These are phyloP conservation scores for Ceyx erithaca DNA, from an alignment of 2,797 vertebrate species.

Conservation along the genomic window DNA sequence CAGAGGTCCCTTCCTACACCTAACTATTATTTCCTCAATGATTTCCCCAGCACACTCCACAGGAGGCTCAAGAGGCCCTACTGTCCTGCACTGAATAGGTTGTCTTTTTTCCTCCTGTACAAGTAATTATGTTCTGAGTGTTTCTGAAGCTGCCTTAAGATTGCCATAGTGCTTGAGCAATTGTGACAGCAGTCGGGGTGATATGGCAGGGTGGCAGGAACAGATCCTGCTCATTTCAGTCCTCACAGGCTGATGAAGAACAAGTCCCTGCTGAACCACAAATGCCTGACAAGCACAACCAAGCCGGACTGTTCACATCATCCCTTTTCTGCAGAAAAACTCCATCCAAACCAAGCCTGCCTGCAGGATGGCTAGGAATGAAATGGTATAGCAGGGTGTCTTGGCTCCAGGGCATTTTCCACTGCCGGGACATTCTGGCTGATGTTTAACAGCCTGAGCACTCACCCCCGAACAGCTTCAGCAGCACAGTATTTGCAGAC, in stretches of 20 bases:
- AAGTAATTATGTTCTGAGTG: background rate
- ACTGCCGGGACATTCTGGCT: background rate
- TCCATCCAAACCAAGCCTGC: background rate
- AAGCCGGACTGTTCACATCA: background rate
- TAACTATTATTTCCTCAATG: no score
- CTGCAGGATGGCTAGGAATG: background rate
- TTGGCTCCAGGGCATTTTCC: background rate
- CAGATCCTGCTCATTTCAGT: fast-evolving
- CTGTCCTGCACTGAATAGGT: background rate
- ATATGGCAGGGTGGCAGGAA: background rate
- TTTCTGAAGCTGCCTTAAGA: background rate
- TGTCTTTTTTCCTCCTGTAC: background rate
- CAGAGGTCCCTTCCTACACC: no score
- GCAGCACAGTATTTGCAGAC: background rate
- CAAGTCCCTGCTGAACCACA: background rate
- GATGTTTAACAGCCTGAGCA: background rate
- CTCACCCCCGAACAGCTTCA: background rate
- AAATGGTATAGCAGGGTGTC: background rate
- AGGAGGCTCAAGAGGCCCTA: background rate
- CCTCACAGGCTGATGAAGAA: fast-evolving
- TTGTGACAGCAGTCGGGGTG: fast-evolving
- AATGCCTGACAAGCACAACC: background rate
- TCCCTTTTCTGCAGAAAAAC: background rate
- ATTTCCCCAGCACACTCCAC: background rate
- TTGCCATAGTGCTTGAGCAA: background rate